Base-by-base conservation (phyloP, 2,113 vertebrate genomes). In the Fukomys damarensis region DNA sequence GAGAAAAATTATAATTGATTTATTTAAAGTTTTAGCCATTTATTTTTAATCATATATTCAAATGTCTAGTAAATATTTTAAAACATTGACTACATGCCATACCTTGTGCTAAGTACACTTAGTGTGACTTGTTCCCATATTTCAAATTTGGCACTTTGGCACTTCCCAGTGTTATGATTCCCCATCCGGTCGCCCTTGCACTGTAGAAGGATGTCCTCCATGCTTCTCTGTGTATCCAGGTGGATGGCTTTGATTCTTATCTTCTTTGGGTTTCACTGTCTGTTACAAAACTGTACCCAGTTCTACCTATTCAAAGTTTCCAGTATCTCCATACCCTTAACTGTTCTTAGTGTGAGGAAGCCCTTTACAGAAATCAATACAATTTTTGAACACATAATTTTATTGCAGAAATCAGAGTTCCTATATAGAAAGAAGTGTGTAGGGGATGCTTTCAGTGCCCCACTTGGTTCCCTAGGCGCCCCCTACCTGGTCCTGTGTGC, bases 31-130 rank as follows among this genome's bases (percentile, higher is more conserved):
- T 92, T 52, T 86, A 65, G 10, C 9, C 56, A 76, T 58, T 89
- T 8, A 20, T 32, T 97, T 90, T 97, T 8, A 49, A 66, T 84
- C 32, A 43, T 79, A 54, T 63, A 59, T 63, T 86, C 28, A 92
- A 43, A 86, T 70, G 2, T 82, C 46, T 13, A 65, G 72, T 16
- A 80, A 84, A 81, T 81, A 59, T 61, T 86, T 87, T 54, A 79
- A 88, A 89, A 26, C 2, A 28, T 28, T 63, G 56, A 46, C n/a
- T 77, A 2, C 82, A 28, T 7, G 14, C 24, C 35, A 41, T 84
- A 22, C 28, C 16, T 74, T 58, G 5, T 66, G 32, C 59, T 86
- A 49, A 82, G 35, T 1, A 17, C 49, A 19, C 1, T 61, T 70
- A 30, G 41, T 88, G 38, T 70, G 35, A 9, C 72, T 72, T 89